Base-by-base conservation (phyloP, 2,797 vertebrate species). In the Craterocephalus amniculus region DNA sequence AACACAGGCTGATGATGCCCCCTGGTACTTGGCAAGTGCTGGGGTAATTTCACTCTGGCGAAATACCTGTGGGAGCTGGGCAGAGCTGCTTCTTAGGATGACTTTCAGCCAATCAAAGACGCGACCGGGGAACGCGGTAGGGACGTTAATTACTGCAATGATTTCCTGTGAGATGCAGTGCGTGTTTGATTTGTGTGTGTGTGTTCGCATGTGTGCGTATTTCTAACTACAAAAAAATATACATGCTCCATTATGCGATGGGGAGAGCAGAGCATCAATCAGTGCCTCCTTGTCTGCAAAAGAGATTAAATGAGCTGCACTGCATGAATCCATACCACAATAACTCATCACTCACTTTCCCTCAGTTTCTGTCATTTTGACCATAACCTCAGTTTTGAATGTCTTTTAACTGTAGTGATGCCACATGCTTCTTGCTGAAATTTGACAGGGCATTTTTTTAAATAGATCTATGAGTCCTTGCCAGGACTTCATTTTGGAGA, bases 141-240 rank as follows among this genome's bases (percentile, higher is more conserved):
- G 29, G 86, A 85, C 66, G 70, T 87, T 91, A 91, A 93, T 91
- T 90, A 93, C 84, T 48, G 70, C 71, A 48, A 86, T 89, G 89
- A 91, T 91, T 92, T 92, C 91, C 88, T 91, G 65, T 49, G 88
- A 89, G 90, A 83, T 73, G 72, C 32, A 61, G 68, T 70, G 72
- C 72, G 77, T 65, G 82, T 85, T 87, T 88, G 77, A 87, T 86
- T 84, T 84, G 81, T 67, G 78, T 63, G 78, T 63, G 74, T 57
- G 67, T 35, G 51, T 79, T 60, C 67, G 76, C 57, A 54, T 79
- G 63, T 45, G 55, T 77, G 48, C 58, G 62, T 74, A 32, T 61
- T 63, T 84, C 14, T 45, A 62, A 58, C 58, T 74, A 78, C 70
- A 73, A 57, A 66, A 80, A 52, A 24, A 76, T 79, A 73, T 63